Percentiles rank a stretch among this genome's conserved stretches.
phyloP scores from a whole-genome alignment of 2,797 vertebrate species.

The Phrynocephalus guinanensis region DNA sequence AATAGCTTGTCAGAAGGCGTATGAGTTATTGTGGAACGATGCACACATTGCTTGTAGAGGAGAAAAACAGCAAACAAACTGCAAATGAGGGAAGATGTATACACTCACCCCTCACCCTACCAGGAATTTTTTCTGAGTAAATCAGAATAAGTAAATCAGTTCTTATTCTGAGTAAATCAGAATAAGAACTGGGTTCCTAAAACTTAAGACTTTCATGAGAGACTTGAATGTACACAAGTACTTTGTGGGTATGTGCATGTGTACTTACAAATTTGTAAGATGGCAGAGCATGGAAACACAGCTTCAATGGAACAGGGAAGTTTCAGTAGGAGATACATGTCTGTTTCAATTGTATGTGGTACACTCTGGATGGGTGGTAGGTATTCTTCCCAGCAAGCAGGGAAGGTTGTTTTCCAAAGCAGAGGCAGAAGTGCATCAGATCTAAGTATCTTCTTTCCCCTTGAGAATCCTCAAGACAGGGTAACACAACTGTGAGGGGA shows the following conservation, averaged over 20 bases:
- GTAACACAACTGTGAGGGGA: too few species aligned
- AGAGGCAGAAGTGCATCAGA: too few species aligned
- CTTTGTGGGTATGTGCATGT: background rate
- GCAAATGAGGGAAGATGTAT: background rate
- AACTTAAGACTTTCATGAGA: background rate
- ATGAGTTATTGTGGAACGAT: constrained; percentile 45
- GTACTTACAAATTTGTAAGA: background rate
- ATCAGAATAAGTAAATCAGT: background rate
- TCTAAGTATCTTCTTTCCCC: too few species aligned
- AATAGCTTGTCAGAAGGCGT: constrained; percentile 41
- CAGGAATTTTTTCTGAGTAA: background rate
- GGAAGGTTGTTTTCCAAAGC: too few species aligned
- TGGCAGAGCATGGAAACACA: background rate
- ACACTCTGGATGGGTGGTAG: too few species aligned
- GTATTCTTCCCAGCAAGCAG: too few species aligned
- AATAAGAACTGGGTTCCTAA: background rate
- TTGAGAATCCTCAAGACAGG: too few species aligned
- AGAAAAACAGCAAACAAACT: constrained; percentile 39
- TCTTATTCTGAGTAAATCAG: constrained; percentile 6
- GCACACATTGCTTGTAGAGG: constrained; percentile 27
- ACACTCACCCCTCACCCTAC: background rate
- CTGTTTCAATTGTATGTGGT: too few species aligned
- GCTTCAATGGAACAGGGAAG: background rate
- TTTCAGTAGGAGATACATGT: too few species aligned
- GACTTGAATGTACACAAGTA: background rate